phyloP scores from a whole-genome alignment of 2,113 vertebrate genomes.

The Ondatra zibethicus region DNA sequence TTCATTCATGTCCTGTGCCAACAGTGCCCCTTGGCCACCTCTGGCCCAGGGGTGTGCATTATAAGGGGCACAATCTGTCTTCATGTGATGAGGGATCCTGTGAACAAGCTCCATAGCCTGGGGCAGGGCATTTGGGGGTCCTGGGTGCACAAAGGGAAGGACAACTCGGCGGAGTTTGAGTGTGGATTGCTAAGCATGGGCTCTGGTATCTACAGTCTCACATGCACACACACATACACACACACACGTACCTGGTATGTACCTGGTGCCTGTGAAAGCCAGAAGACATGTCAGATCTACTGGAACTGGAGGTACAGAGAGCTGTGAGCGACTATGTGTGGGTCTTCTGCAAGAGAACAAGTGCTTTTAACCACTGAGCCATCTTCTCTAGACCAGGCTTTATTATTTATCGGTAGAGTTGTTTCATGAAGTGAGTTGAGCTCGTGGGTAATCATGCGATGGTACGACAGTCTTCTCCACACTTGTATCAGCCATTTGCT shows the following conservation, averaged over 20 bases:
- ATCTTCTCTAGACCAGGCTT: background rate
- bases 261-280: background rate
- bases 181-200: background rate
- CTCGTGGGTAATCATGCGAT: slow-evolving; percentile 56
- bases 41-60: no score
- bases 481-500: slow-evolving; percentile 67
- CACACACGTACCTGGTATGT: no score
- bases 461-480: slow-evolving; percentile 48
- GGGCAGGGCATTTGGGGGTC: background rate
- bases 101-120: background rate
- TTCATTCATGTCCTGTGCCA: background rate
- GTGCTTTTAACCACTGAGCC: background rate
- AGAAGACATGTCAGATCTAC: background rate
- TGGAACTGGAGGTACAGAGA: background rate
- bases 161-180: background rate
- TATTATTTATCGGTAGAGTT: slow-evolving; percentile 55
- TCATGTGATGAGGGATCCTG: background rate
- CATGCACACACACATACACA: no score
- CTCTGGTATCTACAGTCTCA: background rate
- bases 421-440: slow-evolving; percentile 52
- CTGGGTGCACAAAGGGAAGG: background rate
- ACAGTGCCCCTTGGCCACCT: background rate
- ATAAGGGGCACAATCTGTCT: background rate
- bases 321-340: background rate
- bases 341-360: background rate